phyloP scores from a whole-genome alignment of 2,113 vertebrate species.

The Microcebus griseorufus region DNA sequence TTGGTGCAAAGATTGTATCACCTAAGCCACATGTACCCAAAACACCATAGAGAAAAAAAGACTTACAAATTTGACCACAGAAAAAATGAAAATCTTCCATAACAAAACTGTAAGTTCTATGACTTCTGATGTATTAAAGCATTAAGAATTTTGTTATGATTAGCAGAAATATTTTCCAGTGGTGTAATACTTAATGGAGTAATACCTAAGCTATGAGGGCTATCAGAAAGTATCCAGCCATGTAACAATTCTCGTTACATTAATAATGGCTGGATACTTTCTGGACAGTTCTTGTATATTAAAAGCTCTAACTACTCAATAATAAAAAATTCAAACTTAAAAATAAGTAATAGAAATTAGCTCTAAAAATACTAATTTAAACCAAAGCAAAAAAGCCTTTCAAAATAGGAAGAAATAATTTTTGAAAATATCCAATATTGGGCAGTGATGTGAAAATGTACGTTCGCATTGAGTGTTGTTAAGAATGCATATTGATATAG shows the following conservation, averaged over 20 bases:
- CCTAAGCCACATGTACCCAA: not conserved
- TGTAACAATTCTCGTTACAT: too few relatives aligned
- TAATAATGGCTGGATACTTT: too few relatives aligned
- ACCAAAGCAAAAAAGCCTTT: not conserved
- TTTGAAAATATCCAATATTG: not conserved
- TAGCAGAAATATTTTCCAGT: not conserved
- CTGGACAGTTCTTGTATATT: not conserved
- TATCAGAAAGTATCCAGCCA: too few relatives aligned
- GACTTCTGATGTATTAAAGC: not conserved
- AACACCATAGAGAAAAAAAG: not conserved
- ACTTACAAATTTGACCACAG: not conserved
- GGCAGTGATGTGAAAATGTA: not conserved
- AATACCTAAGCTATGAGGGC: not conserved
- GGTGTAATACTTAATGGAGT: not conserved
- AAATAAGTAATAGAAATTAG: not conserved
- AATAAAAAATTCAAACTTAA: not conserved
- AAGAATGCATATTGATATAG: not conserved
- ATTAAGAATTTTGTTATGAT: not conserved
- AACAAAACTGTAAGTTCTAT: not conserved
- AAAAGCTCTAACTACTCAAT: not conserved
- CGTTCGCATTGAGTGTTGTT: not conserved
- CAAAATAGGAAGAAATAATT: not conserved
- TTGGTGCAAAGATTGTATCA: not conserved
- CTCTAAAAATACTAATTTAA: not conserved
- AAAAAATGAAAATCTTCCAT: not conserved